These are phyloP conservation scores for Orgyia antiqua DNA, from an alignment of 2,888 invertebrate species.

Conservation along the genomic window DNA sequence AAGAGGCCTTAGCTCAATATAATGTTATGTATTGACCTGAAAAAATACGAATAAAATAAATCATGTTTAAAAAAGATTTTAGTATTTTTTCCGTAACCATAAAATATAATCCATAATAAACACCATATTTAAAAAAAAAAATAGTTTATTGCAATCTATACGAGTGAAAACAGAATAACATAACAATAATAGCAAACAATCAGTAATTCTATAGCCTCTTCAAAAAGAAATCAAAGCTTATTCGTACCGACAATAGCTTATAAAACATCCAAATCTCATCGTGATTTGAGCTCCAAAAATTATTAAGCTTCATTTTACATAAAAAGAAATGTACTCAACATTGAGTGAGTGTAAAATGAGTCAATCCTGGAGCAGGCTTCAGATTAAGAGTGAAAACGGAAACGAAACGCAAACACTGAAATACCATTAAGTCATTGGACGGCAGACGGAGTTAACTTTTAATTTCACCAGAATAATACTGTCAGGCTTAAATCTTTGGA, in stretches of 20 bases:
- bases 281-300: slow-evolving; percentile 24
- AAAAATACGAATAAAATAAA: too few species aligned
- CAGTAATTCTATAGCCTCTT: too few species aligned
- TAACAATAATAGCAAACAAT: too few species aligned
- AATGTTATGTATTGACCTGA: too few species aligned
- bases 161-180: too few species aligned
- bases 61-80: too few species aligned
- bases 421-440: slow-evolving; percentile 64
- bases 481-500: slow-evolving; percentile 31
- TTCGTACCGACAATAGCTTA: slow-evolving; percentile 4
- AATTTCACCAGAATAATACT: slow-evolving; percentile 49
- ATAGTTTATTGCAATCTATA: too few species aligned
- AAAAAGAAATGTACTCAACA: slow-evolving; percentile 28
- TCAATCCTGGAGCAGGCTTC: slow-evolving; percentile 30
- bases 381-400: slow-evolving; percentile 56
- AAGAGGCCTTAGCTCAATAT: too few species aligned
- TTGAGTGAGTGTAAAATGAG: slow-evolving; percentile 31
- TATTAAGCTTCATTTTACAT: slow-evolving; percentile 28
- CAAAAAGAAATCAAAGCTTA: too few species aligned
- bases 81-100: too few species aligned
- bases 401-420: slow-evolving; percentile 63
- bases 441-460: slow-evolving; percentile 44
- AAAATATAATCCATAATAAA: too few species aligned
- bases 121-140: too few species aligned
- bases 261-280: slow-evolving; percentile 11